These are phyloP conservation scores for Phenganax subtilis DNA, from an alignment of 92 coral and sea anemone species.

Conservation along the genomic window DNA sequence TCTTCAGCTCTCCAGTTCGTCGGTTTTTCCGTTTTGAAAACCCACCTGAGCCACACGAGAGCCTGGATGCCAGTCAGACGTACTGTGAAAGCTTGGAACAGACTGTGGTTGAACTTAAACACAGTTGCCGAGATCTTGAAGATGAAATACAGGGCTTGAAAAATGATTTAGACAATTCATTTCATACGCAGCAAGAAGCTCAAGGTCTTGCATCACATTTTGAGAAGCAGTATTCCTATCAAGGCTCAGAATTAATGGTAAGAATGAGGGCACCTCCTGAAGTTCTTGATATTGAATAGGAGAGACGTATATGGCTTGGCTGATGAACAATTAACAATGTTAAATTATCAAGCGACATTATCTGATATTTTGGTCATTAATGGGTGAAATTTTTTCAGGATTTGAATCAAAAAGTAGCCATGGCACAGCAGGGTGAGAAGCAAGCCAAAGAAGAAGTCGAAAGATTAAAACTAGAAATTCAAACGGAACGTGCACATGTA, in stretches of 20 bases:
- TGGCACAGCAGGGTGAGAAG: slow-evolving; percentile 65
- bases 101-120: slow-evolving; percentile 58
- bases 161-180: slow-evolving; percentile 62
- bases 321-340: not conserved
- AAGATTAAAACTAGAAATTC: slow-evolving; percentile 66
- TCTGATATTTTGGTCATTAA: not conserved
- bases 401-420: slow-evolving; percentile 57
- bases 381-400: slow-evolving; percentile 39
- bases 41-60: slow-evolving; percentile 92
- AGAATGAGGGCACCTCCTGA: not conserved
- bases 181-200: slow-evolving; percentile 63
- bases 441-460: slow-evolving; percentile 67
- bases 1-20: slow-evolving; percentile 64
- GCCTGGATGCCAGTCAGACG: slow-evolving; percentile 81
- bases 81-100: slow-evolving; percentile 83
- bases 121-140: slow-evolving; percentile 61
- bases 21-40: slow-evolving; percentile 75
- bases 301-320: not conserved
- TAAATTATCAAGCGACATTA: not conserved
- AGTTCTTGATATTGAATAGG: not conserved
- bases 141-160: slow-evolving; percentile 67
- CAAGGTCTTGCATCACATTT: slow-evolving; percentile 53
- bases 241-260: slow-evolving; percentile 22
- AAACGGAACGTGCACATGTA: slow-evolving; percentile 74
- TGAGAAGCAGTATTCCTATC: slow-evolving; percentile 55